These are phyloP conservation scores for Catocala nupta DNA, from an alignment of 2,888 invertebrate species.

Conservation along the genomic window DNA sequence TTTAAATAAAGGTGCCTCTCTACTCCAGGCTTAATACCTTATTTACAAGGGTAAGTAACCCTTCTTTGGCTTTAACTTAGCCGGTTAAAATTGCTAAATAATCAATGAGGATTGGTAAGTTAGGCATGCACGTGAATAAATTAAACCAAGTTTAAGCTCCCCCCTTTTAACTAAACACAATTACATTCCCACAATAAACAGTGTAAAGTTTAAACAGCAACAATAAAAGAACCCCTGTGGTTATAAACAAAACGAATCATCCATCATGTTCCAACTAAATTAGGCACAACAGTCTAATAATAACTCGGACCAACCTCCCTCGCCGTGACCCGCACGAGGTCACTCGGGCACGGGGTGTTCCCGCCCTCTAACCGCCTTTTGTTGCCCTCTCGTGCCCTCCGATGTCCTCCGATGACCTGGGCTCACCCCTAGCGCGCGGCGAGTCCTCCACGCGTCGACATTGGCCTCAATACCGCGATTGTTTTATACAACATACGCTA, in stretches of 20 bases:
- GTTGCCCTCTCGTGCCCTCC: conserved; percentile 34
- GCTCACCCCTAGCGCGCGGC: conserved; percentile 22
- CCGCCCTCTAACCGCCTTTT: conserved; percentile 29
- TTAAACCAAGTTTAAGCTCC: too few species aligned
- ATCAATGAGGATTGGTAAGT: too few species aligned
- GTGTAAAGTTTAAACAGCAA: too few species aligned
- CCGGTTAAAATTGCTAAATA: too few species aligned
- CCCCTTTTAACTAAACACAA: too few species aligned
- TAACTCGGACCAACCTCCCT: conserved; percentile 24
- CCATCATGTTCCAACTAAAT: conserved; percentile 1
- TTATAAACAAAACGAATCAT: not conserved
- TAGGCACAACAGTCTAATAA: conserved; percentile 23
- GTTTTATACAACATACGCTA: conserved; percentile 33
- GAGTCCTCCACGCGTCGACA: conserved; percentile 47
- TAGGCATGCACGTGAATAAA: too few species aligned
- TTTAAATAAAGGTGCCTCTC: too few species aligned
- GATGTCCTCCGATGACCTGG: conserved; percentile 38
- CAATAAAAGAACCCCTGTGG: too few species aligned
- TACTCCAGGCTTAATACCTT: too few species aligned
- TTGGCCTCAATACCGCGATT: conserved; percentile 52
- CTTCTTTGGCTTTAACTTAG: too few species aligned
- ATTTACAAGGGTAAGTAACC: too few species aligned
- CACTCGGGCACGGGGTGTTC: conserved; percentile 47
- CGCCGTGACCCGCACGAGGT: conserved; percentile 47
- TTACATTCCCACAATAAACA: too few species aligned